phyloP scores from a whole-genome alignment of 2,113 vertebrate genomes.

The Rhineura floridana region DNA sequence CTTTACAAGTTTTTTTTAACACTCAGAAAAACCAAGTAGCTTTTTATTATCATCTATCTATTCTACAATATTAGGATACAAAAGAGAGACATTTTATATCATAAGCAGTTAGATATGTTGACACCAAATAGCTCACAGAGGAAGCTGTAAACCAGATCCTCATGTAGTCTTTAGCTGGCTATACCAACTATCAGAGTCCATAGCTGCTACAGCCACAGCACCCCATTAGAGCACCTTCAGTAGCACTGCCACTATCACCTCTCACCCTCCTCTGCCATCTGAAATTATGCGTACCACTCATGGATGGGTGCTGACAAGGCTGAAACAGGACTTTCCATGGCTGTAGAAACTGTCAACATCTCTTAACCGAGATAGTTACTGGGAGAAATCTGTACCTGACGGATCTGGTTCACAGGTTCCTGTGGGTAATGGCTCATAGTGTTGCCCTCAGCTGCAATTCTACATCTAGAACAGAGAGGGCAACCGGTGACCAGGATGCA shows the following conservation, averaged over 20 bases:
- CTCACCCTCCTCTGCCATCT: background rate
- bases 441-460: background rate
- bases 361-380: background rate
- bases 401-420: too few relatives aligned
- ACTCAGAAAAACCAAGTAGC: background rate
- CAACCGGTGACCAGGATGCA: background rate
- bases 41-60: too few relatives aligned
- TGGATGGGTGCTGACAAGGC: background rate
- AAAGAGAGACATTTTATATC: background rate
- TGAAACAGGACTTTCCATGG: too few relatives aligned
- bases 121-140: background rate
- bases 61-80: background rate
- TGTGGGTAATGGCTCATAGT: background rate
- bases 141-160: background rate
- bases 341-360: background rate
- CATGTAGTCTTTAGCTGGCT: background rate
- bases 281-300: background rate
- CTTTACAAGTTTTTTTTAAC: background rate
- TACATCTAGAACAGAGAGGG: background rate
- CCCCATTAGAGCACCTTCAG: background rate
- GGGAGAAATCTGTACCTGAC: background rate
- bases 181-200: background rate
- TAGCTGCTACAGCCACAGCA: background rate
- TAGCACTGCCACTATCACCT: background rate
- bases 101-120: background rate